Percentiles rank a stretch among this genome's conserved stretches.
Conservation (phyloP, 2,888 invertebrate genomes). For the Drosophila quinaria region DNA sequence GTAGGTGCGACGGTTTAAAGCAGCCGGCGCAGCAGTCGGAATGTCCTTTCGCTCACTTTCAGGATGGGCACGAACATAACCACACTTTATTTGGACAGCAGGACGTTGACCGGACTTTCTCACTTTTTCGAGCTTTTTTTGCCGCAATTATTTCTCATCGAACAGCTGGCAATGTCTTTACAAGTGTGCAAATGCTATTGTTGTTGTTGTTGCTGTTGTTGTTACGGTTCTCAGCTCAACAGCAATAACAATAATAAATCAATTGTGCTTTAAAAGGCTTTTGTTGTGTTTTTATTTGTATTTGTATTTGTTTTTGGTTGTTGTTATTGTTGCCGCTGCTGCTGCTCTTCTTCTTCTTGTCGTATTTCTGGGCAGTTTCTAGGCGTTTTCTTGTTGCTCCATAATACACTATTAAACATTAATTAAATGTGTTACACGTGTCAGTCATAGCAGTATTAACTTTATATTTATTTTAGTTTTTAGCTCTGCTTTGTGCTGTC, state of each 20-base stretch:
- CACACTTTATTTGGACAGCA: constrained; percentile 37
- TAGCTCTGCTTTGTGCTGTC: constrained; percentile 8
- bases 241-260: constrained; percentile 59
- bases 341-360: constrained; percentile 21
- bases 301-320: constrained; percentile 41
- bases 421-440: constrained; percentile 45
- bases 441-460: constrained; percentile 42
- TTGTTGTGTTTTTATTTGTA: constrained; percentile 38
- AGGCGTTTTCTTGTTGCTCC: constrained; percentile 15
- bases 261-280: constrained; percentile 53
- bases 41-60: constrained; percentile 79
- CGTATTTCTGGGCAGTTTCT: constrained; percentile 27
- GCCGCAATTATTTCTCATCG: constrained; percentile 15
- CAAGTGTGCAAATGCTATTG: constrained; percentile 5
- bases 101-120: constrained; percentile 67
- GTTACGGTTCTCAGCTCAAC: neutral
- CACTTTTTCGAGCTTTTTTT: constrained; percentile 38
- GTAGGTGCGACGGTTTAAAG: constrained; percentile 2
- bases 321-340: constrained; percentile 10
- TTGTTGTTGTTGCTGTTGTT: constrained; percentile 20
- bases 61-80: constrained; percentile 43
- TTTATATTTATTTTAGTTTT: constrained; percentile 53
- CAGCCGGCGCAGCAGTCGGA: constrained; percentile 40
- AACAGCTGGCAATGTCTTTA: constrained; percentile 68
- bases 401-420: constrained; percentile 33